Conservation (phyloP, 2,888 invertebrate species). For the Ennomos fuscantarius region DNA sequence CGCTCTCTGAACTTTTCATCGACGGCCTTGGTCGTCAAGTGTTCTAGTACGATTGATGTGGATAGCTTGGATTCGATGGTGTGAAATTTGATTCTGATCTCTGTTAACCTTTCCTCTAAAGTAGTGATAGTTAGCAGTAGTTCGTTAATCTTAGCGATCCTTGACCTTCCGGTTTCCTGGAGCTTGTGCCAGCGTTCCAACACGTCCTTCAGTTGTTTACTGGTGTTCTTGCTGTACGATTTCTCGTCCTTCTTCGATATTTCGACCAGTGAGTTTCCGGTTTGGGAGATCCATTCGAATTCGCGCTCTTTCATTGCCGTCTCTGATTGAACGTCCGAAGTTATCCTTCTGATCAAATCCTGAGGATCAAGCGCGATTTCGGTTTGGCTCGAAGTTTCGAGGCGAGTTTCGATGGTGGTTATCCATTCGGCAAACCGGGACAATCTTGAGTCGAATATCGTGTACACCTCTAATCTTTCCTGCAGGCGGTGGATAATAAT, state of each 20-base stretch:
- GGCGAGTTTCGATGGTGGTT: conserved; percentile 87
- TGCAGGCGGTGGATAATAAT: conserved; percentile 89
- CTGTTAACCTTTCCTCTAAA: conserved; percentile 89
- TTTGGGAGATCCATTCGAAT: conserved; percentile 90
- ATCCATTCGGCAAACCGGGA: conserved; percentile 89
- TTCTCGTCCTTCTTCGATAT: conserved; percentile 87
- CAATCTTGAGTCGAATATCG: conserved; percentile 89
- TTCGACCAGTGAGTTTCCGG: conserved; percentile 88
- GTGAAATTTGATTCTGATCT: conserved; percentile 90
- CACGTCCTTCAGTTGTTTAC: conserved; percentile 85
- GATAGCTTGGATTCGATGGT: conserved; percentile 89
- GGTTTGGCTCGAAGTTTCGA: conserved; percentile 85
- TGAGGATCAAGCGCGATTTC: conserved; percentile 87
- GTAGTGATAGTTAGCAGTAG: conserved; percentile 89
- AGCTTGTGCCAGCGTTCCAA: conserved; percentile 89
- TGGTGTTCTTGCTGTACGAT: conserved; percentile 77
- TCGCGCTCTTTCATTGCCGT: conserved; percentile 91
- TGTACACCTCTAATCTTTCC: conserved; percentile 89
- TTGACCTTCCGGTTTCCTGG: conserved; percentile 86
- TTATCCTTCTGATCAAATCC: conserved; percentile 89
- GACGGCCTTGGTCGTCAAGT: conserved; percentile 86
- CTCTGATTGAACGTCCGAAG: conserved; percentile 91
- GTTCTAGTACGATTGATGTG: conserved; percentile 88
- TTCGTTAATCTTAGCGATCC: conserved; percentile 90
- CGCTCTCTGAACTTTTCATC: conserved; percentile 89